Percentiles rank a stretch among this genome's conserved stretches.
phyloP scores from a whole-genome alignment of 2,888 invertebrate genomes.

The Lypha dubia region DNA sequence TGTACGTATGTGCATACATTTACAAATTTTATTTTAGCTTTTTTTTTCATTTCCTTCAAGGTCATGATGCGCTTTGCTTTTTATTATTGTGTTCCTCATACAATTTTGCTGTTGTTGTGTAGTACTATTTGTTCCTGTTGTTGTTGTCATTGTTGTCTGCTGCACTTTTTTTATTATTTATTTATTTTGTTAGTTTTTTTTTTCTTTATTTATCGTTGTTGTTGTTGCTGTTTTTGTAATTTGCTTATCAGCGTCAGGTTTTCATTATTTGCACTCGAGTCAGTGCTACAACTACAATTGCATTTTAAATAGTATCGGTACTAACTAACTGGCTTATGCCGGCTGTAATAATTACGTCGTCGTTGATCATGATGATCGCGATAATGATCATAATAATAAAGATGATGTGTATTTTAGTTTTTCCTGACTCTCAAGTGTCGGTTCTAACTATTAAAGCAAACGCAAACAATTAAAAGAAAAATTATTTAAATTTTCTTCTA shows the following conservation, averaged over 20 bases:
- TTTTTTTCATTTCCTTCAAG: slow-evolving; percentile 65
- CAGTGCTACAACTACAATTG: slow-evolving; percentile 20
- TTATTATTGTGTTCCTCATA: slow-evolving; percentile 60
- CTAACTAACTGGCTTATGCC: slow-evolving; percentile 37
- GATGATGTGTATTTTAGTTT: slow-evolving; percentile 31
- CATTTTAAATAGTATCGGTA: neutral
- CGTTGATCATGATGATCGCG: neutral
- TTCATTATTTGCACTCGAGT: slow-evolving; percentile 62
- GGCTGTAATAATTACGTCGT: slow-evolving; percentile 1
- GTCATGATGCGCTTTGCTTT: slow-evolving; percentile 71
- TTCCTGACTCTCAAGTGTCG: slow-evolving; percentile 70
- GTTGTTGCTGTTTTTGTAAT: slow-evolving; percentile 11
- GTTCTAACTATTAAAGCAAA: slow-evolving; percentile 23
- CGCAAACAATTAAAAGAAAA: neutral
- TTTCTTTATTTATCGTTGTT: too few relatives aligned
- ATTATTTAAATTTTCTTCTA: slow-evolving; percentile 12
- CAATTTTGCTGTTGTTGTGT: slow-evolving; percentile 29
- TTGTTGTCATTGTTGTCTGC: slow-evolving; percentile 26
- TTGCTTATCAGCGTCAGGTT: slow-evolving; percentile 63
- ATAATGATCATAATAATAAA: slow-evolving; percentile 19
- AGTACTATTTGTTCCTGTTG: slow-evolving; percentile 12
- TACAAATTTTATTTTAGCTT: slow-evolving; percentile 49
- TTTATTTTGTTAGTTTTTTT: slow-evolving; percentile 13
- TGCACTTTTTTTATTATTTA: slow-evolving; percentile 11
- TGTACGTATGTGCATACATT: slow-evolving; percentile 30